Evolutionary conservation across 1,140 invertebrate genomes (phyloP).

Genomic region (Hypothenemus hampei): DNA sequence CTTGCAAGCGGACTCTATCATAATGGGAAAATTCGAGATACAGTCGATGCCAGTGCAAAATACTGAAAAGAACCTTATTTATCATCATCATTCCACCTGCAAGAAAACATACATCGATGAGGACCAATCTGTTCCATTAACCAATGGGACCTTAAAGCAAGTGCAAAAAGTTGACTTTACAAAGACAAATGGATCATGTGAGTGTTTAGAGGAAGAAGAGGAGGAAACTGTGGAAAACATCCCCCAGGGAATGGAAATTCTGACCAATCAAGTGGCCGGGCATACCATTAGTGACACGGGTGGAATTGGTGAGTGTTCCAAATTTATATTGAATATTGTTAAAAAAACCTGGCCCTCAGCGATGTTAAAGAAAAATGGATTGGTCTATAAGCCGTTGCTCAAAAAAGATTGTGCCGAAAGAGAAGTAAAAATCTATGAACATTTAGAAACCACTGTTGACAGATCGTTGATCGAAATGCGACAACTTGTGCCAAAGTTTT

Average conservation of each 20-base stretch:
- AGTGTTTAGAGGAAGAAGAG: conserved; percentile 19
- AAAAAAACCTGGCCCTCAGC: conserved; percentile 47
- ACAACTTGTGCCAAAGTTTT: conserved; percentile 57
- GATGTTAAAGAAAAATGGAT: conserved; percentile 59
- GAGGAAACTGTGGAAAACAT: conserved; percentile 17
- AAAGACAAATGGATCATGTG: not conserved
- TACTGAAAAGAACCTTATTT: conserved; percentile 25
- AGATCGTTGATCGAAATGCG: conserved; percentile 53
- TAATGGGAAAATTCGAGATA: conserved; percentile 36
- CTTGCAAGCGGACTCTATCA: conserved; percentile 3
- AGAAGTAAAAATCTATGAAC: conserved; percentile 69
- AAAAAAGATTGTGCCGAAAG: conserved; percentile 61
- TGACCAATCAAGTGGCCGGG: conserved; percentile 66
- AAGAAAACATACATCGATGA: conserved; percentile 21
- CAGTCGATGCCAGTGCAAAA: conserved; percentile 34
- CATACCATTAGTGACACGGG: conserved; percentile 47
- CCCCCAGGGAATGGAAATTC: conserved; percentile 35
- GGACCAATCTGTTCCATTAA: not conserved
- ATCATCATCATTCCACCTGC: conserved; percentile 22
- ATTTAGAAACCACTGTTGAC: conserved; percentile 48
- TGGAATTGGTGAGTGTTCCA: conserved; percentile 14
- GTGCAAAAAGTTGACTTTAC: no score
- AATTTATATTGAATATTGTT: not conserved
- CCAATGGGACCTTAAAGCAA: conserved; percentile 9
- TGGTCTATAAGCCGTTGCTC: conserved; percentile 67